phyloP scores from a whole-genome alignment of 2,113 vertebrate genomes.

The Chionis minor region DNA sequence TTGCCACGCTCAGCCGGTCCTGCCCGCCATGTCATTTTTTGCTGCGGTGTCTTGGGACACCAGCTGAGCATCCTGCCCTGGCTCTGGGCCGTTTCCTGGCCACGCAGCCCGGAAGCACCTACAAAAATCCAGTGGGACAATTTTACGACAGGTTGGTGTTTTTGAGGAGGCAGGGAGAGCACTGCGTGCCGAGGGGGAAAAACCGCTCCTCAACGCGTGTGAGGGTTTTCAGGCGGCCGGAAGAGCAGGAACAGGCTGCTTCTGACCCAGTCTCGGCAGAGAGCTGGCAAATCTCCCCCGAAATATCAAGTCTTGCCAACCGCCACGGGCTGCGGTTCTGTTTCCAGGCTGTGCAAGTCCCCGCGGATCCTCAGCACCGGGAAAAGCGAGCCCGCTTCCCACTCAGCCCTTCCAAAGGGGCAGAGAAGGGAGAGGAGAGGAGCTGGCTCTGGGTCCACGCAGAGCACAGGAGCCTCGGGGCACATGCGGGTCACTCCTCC shows the following conservation, averaged over 20 bases:
- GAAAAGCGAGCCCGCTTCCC: background rate
- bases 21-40: fast-evolving
- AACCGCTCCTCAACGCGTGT: background rate
- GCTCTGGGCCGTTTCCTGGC: background rate
- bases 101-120: fast-evolving
- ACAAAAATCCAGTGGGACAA: background rate
- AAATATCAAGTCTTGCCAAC: background rate
- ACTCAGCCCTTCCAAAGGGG: background rate
- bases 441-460: background rate
- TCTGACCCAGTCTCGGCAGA: background rate
- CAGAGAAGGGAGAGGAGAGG: background rate
- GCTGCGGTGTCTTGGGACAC: background rate
- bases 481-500: background rate
- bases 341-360: background rate
- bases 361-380: background rate
- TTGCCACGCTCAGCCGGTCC: background rate
- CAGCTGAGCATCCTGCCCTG: background rate
- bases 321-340: background rate
- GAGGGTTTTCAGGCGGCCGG: background rate
- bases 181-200: background rate
- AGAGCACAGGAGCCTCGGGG: background rate
- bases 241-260: background rate
- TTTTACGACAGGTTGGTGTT: background rate
- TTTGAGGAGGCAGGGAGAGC: background rate
- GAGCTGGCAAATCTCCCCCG: background rate